phyloP scores from a whole-genome alignment of 2,113 vertebrate genomes.

The Bubo scandiacus region DNA sequence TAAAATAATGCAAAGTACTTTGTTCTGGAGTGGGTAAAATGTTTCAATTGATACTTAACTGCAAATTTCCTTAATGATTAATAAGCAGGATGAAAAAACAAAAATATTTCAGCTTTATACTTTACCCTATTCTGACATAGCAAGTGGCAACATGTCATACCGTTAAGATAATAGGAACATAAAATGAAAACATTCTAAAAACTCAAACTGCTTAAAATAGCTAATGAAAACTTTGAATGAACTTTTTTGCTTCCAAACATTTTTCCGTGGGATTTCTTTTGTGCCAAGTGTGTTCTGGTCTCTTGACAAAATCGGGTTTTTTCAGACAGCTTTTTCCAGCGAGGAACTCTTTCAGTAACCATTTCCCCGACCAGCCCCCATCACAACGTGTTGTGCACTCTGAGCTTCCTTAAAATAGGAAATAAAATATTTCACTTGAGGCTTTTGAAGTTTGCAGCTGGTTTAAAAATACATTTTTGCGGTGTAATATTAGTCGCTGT shows the following conservation, averaged over 20 bases:
- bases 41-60: not conserved
- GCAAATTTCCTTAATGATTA: not conserved
- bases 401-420: not conserved
- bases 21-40: not conserved
- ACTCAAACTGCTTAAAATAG: not conserved
- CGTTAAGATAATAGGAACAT: not conserved
- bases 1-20: not conserved
- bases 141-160: not conserved
- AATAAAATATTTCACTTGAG: not conserved
- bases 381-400: not conserved
- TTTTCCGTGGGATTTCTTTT: not conserved
- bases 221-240: not conserved
- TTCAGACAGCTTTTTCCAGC: not conserved
- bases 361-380: not conserved
- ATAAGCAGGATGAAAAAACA: not conserved
- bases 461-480: not conserved
- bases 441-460: not conserved
- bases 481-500: not conserved
- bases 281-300: rapidly evolving
- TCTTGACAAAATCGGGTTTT: not conserved
- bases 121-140: not conserved
- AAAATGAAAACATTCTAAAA: not conserved
- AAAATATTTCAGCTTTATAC: not conserved
- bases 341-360: rapidly evolving
- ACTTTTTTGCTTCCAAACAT: not conserved